These are phyloP conservation scores for Platichthys stellatus DNA, from an alignment of 2,113 vertebrate genomes.

Conservation along the genomic window DNA sequence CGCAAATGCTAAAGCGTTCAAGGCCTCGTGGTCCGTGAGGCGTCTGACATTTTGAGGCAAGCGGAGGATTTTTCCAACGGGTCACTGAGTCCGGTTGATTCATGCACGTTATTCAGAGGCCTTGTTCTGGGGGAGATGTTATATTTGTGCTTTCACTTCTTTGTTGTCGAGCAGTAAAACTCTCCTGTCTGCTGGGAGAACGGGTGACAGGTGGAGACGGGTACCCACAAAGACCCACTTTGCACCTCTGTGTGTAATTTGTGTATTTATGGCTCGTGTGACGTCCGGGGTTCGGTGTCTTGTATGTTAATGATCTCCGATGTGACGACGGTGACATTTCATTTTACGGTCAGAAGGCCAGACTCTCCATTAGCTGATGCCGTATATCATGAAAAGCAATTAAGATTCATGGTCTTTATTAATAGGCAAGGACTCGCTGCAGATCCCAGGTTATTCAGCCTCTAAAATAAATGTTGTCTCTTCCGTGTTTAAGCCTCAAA, in stretches of 20 bases:
- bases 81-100: conserved; percentile 60
- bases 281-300: conserved; percentile 43
- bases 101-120: conserved; percentile 56
- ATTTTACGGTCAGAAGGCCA: conserved; percentile 63
- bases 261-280: conserved; percentile 66
- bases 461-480: conserved; percentile 46
- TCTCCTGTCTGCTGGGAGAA: neutral
- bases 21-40: conserved; percentile 21
- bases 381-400: conserved; percentile 64
- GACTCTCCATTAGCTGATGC: conserved; percentile 55
- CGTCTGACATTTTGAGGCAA: conserved; percentile 69
- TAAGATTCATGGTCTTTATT: conserved; percentile 66
- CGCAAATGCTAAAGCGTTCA: conserved; percentile 32
- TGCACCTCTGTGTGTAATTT: conserved; percentile 42
- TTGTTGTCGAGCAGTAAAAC: conserved; percentile 56
- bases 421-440: conserved; percentile 18
- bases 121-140: conserved; percentile 38
- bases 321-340: conserved; percentile 68
- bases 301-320: conserved; percentile 59
- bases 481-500: conserved; percentile 11
- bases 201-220: conserved; percentile 42
- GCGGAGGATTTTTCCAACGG: conserved; percentile 41
- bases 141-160: conserved; percentile 42
- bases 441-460: conserved; percentile 32
- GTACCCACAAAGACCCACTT: conserved; percentile 12